phyloP scores from a whole-genome alignment of 2,888 invertebrate genomes.

The Pachliopta kotzebuea region DNA sequence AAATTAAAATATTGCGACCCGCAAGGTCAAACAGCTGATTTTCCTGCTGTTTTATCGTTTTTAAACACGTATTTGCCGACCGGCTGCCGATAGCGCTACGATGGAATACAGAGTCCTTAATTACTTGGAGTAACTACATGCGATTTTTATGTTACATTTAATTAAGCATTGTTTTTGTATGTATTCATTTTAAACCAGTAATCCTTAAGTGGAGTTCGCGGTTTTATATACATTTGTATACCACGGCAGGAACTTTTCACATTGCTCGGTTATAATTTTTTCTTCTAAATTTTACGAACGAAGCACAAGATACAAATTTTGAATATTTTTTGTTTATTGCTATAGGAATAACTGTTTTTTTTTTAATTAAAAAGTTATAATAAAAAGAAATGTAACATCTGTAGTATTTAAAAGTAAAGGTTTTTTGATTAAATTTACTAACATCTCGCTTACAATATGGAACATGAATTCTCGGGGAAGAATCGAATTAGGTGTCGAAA shows the following conservation, averaged over 20 bases:
- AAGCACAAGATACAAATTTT: background rate
- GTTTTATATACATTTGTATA: constrained; percentile 17
- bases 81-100: constrained; percentile 26
- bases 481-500: constrained; percentile 33
- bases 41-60: constrained; percentile 43
- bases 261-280: background rate
- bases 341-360: too few relatives aligned
- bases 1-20: constrained; percentile 19
- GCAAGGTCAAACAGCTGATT: constrained; percentile 45
- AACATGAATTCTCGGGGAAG: background rate
- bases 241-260: constrained; percentile 6
- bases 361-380: background rate
- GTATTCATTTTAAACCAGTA: constrained; percentile 30
- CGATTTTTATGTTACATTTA: constrained; percentile 29
- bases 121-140: constrained; percentile 25
- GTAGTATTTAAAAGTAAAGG: background rate
- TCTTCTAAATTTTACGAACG: background rate
- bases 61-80: constrained; percentile 28
- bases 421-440: background rate
- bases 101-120: constrained; percentile 28
- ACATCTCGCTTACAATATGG: background rate
- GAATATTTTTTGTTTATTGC: background rate
- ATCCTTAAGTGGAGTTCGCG: constrained; percentile 24
- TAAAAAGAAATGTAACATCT: background rate
- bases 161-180: constrained; percentile 28